phyloP scores from a whole-genome alignment of 2,113 vertebrate species.

The Nipponia nippon region DNA sequence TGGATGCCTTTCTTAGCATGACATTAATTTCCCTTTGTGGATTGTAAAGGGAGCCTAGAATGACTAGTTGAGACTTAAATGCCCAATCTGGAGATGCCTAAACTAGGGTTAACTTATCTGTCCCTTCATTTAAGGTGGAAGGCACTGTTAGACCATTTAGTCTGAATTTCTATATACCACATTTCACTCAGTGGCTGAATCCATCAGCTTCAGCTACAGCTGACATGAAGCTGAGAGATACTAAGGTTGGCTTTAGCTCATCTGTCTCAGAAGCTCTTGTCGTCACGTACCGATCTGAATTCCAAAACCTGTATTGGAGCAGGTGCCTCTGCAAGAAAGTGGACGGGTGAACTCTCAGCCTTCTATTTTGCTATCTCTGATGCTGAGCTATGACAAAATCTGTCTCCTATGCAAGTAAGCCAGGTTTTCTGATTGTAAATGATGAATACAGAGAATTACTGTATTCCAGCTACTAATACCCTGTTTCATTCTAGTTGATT shows the following conservation, averaged over 20 bases:
- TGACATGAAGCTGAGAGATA: not conserved
- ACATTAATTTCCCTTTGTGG: slow-evolving; percentile 6
- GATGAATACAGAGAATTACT: not conserved
- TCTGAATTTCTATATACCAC: not conserved
- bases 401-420: not conserved
- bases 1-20: not conserved
- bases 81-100: not conserved
- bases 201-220: not conserved
- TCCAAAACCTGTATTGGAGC: not conserved
- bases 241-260: not conserved
- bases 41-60: not conserved
- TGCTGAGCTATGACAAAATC: not conserved
- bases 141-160: not conserved
- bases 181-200: not conserved
- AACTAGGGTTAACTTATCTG: not conserved
- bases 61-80: not conserved
- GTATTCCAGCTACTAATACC: not conserved
- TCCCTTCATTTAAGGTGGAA: not conserved
- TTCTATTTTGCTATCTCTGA: not conserved
- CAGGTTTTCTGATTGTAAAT: not conserved
- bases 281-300: not conserved
- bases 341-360: not conserved
- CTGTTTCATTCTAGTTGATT: not conserved
- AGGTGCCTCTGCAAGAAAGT: not conserved
- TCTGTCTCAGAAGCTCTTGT: not conserved